phyloP scores from a whole-genome alignment of 2,797 vertebrate species.

The Halcyon badia region DNA sequence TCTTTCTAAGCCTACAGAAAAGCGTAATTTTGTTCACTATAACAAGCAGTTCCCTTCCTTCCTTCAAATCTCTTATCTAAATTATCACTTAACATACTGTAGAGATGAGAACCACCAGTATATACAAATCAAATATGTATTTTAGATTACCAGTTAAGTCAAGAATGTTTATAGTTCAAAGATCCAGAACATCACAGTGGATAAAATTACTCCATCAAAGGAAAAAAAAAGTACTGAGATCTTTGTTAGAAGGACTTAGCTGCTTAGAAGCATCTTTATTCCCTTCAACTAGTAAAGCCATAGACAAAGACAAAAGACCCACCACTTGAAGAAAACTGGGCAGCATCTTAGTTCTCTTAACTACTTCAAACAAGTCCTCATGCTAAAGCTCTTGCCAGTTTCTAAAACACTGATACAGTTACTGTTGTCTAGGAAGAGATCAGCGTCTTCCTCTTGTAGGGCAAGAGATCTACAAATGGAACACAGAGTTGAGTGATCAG shows the following conservation, averaged over 20 bases:
- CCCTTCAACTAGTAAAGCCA: not conserved
- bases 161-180: not conserved
- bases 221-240: not conserved
- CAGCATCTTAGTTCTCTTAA: not conserved
- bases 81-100: not conserved
- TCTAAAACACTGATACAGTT: not conserved
- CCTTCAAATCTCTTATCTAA: not conserved
- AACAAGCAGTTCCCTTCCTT: not conserved
- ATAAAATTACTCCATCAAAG: not conserved
- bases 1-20: not conserved
- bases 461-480: not conserved
- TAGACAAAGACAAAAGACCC: not conserved
- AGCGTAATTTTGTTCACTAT: not conserved
- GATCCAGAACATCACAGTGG: not conserved
- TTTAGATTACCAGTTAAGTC: not conserved
- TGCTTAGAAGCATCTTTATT: not conserved
- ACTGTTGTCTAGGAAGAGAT: not conserved
- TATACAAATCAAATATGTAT: not conserved
- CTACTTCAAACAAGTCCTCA: not conserved
- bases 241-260: not conserved
- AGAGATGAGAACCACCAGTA: not conserved
- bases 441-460: not conserved
- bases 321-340: not conserved
- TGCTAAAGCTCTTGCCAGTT: not conserved
- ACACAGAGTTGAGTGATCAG: not conserved